Evolutionary conservation across 1,140 invertebrate species (phyloP).

Genomic region (Trachelipus rathkii): DNA sequence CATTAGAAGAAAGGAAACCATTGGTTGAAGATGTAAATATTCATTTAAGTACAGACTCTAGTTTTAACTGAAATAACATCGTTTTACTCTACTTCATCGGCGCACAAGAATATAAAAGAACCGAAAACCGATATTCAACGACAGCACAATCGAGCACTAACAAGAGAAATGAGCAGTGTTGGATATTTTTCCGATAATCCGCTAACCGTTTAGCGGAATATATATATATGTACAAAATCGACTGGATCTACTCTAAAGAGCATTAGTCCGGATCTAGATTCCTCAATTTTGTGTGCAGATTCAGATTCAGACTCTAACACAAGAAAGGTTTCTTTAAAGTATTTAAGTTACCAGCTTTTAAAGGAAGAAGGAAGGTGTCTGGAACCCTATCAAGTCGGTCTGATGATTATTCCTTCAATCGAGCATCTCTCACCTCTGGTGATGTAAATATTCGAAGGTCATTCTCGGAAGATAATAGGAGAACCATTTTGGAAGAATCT

Average conservation of each 20-base stretch:
- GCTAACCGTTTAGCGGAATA: no score
- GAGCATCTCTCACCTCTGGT: background rate
- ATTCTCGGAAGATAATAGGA: constrained; percentile 29
- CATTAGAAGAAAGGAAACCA: background rate
- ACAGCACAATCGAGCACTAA: background rate
- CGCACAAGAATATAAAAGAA: no score
- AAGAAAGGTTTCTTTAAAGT: constrained; percentile 64
- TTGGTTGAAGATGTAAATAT: background rate
- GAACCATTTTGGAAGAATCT: constrained; percentile 58
- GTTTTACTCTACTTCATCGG: no score
- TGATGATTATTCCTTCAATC: constrained; percentile 16
- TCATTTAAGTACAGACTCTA: background rate
- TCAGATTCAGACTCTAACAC: constrained; percentile 59
- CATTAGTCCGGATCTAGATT: constrained; percentile 88
- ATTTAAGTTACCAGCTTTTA: constrained; percentile 58
- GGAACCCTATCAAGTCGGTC: constrained; percentile 21
- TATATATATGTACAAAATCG: no score
- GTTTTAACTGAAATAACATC: no score
- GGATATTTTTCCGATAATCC: no score
- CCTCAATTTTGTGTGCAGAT: no score
- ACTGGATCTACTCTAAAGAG: constrained; percentile 85
- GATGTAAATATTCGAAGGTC: constrained; percentile 18
- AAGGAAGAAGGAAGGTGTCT: constrained; percentile 37
- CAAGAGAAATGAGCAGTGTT: background rate
- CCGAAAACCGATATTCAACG: background rate